Conservation (phyloP, 2,797 vertebrate species). For the Neostethus bicornis region DNA sequence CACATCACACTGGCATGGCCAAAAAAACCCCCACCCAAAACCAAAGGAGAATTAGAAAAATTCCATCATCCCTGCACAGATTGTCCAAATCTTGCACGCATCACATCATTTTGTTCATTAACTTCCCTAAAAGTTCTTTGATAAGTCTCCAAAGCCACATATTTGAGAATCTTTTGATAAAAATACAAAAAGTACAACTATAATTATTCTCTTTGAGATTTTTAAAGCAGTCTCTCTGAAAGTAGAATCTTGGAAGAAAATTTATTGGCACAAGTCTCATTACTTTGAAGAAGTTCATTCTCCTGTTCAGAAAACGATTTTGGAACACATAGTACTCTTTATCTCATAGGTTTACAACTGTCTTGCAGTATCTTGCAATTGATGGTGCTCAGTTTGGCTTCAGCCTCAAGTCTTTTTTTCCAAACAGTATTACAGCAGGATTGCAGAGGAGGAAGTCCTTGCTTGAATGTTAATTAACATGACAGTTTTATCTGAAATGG, state of each 20-base stretch:
- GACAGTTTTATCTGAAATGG: slow-evolving; percentile 30
- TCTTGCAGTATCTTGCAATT: slow-evolving; percentile 34
- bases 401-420: slow-evolving; percentile 42
- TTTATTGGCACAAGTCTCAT: slow-evolving; percentile 37
- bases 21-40: slow-evolving; percentile 39
- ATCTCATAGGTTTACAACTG: slow-evolving; percentile 31
- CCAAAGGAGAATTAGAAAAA: slow-evolving; percentile 24
- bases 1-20: slow-evolving; percentile 60
- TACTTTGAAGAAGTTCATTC: slow-evolving; percentile 27
- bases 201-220: slow-evolving; percentile 24
- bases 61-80: slow-evolving; percentile 40
- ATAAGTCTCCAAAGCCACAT: slow-evolving; percentile 42
- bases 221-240: slow-evolving; percentile 29
- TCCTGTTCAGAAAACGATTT: slow-evolving; percentile 21
- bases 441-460: slow-evolving; percentile 39
- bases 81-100: slow-evolving; percentile 40
- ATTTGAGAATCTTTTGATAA: slow-evolving; percentile 30
- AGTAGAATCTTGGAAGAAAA: slow-evolving; percentile 51
- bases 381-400: slow-evolving; percentile 26
- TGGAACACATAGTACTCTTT: slow-evolving; percentile 28
- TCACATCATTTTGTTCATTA: slow-evolving; percentile 24
- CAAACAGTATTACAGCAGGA: slow-evolving; percentile 24
- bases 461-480: slow-evolving; percentile 35
- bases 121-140: slow-evolving; percentile 37
- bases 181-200: slow-evolving; percentile 34